These are phyloP conservation scores for Prionailurus bengalensis DNA, from an alignment of 2,113 vertebrate species.

Conservation along the genomic window DNA sequence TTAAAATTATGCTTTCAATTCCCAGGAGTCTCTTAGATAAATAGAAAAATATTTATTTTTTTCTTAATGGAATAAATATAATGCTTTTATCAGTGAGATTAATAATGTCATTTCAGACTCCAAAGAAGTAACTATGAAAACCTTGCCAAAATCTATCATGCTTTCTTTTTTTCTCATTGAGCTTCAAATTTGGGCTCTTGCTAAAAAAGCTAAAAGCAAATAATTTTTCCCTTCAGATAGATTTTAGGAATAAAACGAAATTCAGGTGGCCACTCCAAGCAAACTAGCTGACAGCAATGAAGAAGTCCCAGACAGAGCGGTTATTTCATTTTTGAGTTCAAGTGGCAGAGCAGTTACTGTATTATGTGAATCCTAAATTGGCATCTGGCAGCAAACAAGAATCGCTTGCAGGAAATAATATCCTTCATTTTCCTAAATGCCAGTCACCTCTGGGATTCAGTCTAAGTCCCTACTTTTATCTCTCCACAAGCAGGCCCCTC, in stretches of 20 bases:
- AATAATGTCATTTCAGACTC: slow-evolving; percentile 60
- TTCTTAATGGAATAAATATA: slow-evolving; percentile 67
- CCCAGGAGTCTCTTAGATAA: slow-evolving; percentile 62
- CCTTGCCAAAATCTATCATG: slow-evolving; percentile 58
- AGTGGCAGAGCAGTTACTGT: slow-evolving; percentile 11
- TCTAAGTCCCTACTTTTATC: slow-evolving; percentile 42
- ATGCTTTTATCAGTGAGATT: slow-evolving; percentile 70
- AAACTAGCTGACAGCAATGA: slow-evolving; percentile 14
- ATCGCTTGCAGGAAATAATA: slow-evolving; percentile 51
- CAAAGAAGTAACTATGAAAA: slow-evolving; percentile 58
- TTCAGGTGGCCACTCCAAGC: slow-evolving; percentile 41
- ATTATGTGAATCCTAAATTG: slow-evolving; percentile 14
- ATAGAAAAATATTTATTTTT: slow-evolving; percentile 68
- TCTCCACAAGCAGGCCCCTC: not conserved
- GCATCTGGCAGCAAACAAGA: slow-evolving; percentile 64
- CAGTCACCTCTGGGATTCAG: slow-evolving; percentile 41
- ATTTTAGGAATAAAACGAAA: slow-evolving; percentile 56
- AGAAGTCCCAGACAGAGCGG: not conserved
- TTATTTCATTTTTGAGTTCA: slow-evolving; percentile 62
- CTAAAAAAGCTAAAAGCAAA: slow-evolving; percentile 52
- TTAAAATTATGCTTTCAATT: slow-evolving; percentile 60
- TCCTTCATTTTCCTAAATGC: slow-evolving; percentile 61
- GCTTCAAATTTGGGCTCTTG: slow-evolving; percentile 63
- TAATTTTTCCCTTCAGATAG: slow-evolving; percentile 23
- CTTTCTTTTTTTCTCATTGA: slow-evolving; percentile 7